Conservation (phyloP, 2,888 invertebrate genomes). For the Autographa gamma region DNA sequence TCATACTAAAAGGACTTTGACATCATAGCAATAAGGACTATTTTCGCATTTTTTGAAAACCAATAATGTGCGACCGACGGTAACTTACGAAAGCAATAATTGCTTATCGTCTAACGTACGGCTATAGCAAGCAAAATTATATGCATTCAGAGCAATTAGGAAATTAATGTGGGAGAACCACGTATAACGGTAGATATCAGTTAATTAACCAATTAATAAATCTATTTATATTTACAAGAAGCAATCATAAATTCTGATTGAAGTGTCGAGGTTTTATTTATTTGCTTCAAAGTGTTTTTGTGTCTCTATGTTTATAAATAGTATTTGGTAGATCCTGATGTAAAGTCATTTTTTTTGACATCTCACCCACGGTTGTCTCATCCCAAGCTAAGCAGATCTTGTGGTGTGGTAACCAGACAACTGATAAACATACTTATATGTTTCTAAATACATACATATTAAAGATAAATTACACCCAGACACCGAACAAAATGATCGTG, state of each 20-base stretch:
- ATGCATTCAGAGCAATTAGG: neutral
- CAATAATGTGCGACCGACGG: neutral
- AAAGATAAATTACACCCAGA: too few species aligned
- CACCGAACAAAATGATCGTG: too few species aligned
- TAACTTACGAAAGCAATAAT: neutral
- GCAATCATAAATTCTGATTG: constrained; percentile 4
- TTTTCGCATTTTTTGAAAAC: neutral
- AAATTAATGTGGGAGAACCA: neutral
- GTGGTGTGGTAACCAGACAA: too few species aligned
- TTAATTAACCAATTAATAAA: neutral
- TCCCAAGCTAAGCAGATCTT: too few species aligned
- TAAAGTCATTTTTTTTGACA: too few species aligned
- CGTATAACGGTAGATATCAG: neutral
- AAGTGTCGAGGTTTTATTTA: neutral
- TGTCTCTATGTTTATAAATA: too few species aligned
- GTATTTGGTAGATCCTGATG: too few species aligned
- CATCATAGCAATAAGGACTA: neutral
- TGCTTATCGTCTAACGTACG: neutral
- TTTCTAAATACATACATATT: too few species aligned
- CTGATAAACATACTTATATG: too few species aligned
- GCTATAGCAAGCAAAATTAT: neutral
- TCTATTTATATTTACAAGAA: neutral
- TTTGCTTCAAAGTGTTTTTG: neutral
- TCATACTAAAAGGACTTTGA: neutral
- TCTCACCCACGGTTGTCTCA: too few species aligned